Base-by-base conservation (phyloP, 1,140 invertebrate genomes). In the Diploscapter pachys region DNA sequence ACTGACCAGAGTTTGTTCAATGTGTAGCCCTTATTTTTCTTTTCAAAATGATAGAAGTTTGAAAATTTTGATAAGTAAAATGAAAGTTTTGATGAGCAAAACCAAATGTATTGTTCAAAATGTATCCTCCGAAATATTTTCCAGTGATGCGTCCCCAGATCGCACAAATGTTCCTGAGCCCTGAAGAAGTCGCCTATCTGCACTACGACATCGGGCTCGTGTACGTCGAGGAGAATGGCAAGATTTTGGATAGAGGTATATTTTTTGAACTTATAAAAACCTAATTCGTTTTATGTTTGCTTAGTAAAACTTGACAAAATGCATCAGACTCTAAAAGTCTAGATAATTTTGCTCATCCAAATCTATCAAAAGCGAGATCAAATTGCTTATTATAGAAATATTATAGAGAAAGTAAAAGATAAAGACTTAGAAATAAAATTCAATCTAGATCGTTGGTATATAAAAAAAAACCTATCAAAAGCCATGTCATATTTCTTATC, bases 171-270 rank as follows among this genome's bases (percentile, higher is more conserved):
- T 50, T 59, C 2, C 9, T 72, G 9, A 9, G 5, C 8, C 48
- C 71, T 5, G 71, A 72, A 68, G 71, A 72, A 69, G 61, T 31
- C 4, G 49, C 52, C 31, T 72, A 72, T 51, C 71, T 72, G 8
- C 49, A 50, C n/a, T 6, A 4, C 8, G 62, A 71, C 11, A 8
- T 64, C 6, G 66, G 57, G 6, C 11, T 68, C 9, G 8, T 65
- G 52, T 52, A 8, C 61, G 59, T 11, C 9, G 8, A 11, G 31
- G 50, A 8, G 5, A 11, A 71, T 11, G 49, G 62, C 3, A 4
- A 9, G 71, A 31, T 31, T 31, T 48, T 13, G 63, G 63, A 48
- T 48, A 13, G 5, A 5, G 51, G 6, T 48, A 5, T 9, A 64
- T 8, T 31, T 31, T 31, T 13, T 13, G 11, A 5, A 11, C 11